Evolutionary conservation across 1,140 invertebrate species (phyloP), one percentile per base, ranked within the genome.

Genomic region (Platyscapa corneri): DNA sequence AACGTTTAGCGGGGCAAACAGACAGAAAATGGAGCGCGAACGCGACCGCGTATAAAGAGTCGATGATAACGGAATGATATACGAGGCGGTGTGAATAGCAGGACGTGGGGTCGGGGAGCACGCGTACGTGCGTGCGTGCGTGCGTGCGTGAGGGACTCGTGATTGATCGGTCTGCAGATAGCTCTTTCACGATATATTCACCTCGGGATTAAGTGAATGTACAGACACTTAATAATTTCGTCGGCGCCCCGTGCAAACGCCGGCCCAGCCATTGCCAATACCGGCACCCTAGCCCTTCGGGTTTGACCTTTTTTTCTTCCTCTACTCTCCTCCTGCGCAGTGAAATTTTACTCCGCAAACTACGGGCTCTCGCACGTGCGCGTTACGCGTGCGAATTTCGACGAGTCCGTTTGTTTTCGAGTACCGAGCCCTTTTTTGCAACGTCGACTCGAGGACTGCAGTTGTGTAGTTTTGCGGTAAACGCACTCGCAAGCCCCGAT

Each of bases 1-100:
- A 78, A 34, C 76, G 85, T 82, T 82, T 72, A 82, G 82, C 72
- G 91, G 89, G 91, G 91, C 91, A 93, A 93, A 93, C 92, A 93
- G 92, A 93, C 91, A 93, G 93, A 93, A 93, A 93, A 93, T 93
- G 92, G 92, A 93, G 92, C 76, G 49, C 32, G 49, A 46, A 67
- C 46, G 91, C 92, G 91, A 93, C 92, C 93, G 92, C 92, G 92
- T 93, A 93, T 93, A 93, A 93, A 93, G 93, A 93, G 92, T 93
- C 93, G 92, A 93, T 93, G 93, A 93, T 93, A 93, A 93, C 93
- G 91, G 91, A 93, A 93, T 93, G 93, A 93, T 93, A 93, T 93
- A 93, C 92, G 92, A 92, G 91, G 91, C 88, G 81, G 85, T 80
- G 85, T 74, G 81, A 86, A 83, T 83, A 83, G 82, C 65, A n/a